Base-by-base conservation (phyloP, 2,797 vertebrate genomes). In the Rhinella marina region DNA sequence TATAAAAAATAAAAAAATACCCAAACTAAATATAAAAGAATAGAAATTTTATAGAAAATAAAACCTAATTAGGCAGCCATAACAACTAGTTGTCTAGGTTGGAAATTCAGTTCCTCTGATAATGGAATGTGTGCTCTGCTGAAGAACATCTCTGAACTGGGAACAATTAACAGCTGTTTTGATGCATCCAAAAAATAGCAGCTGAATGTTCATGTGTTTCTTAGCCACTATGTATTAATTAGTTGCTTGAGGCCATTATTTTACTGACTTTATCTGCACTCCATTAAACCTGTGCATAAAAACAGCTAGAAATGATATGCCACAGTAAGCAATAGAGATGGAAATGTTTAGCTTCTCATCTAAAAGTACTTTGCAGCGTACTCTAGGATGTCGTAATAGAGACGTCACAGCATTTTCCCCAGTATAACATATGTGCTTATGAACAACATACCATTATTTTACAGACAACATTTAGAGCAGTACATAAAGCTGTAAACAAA, bases 391-490 rank as follows among this genome's bases (percentile, higher is more conserved):
- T 41, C 0, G 4, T 50, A 61, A 62, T 23, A 72, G 27, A 72
- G 52, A 41, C 48, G 72, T 17, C 61, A 9, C 12, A 25, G 48
- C n/a, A 23, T 23, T 85, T 17, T 41, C 59, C 57, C 25, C 3
- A 23, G 56, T 62, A 10, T 23, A 59, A 61, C 57, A 81, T 61
- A 32, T 41, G 17, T 56, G 21, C 19, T 80, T 57, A 59, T 80
- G 32, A 21, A 17, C 56, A n/a, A 50, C 23, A 83, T 54, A 19
- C n/a, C 17, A 62, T 52, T 25, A 72, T 56, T 56, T 56, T 83
- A 83, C 81, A 88, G 57, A 88, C 83, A 80, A 88, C 87, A 85
- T 81, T 73, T 88, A 89, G 19, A 86, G 29, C 72, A 79, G 5
- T 29, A 41, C 54, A 83, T 83, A 70, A 79, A 52, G 54, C 48